Base-by-base conservation (phyloP, 2,113 vertebrate genomes). In the Mesocricetus auratus region DNA sequence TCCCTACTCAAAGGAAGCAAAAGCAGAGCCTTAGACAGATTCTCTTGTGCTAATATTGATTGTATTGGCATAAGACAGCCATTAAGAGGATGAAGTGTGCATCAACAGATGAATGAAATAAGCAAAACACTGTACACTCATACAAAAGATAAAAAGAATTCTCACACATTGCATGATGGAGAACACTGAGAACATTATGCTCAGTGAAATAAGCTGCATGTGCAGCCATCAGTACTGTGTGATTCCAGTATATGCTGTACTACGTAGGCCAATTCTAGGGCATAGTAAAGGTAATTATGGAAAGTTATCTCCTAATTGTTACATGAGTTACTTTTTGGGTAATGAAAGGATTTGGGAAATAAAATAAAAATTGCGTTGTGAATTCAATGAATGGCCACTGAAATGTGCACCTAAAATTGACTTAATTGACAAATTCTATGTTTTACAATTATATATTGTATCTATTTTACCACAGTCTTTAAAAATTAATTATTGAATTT, bases 401-500 rank as follows among this genome's bases (percentile, higher is more conserved):
- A 86, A 81, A 56, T 93, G 8, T 24, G 36, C 22, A 93, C 2
- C 47, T 53, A 39, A 45, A 73, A 75, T 45, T 62, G 19, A 8
- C 31, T 60, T 68, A 42, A 77, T 71, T 45, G 33, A 9, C 39
- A 93, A 78, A 77, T 71, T 90, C 68, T 39, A n/a, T 71, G 29
- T n/a, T n/a, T 22, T 45, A 9, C 7, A 62, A 71, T 62, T 71
- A 86, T n/a, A 31, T 93, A 11, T 71, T 62, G 33, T 42, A 21
- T 50, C 31, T 86, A 78, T 90, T 93, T 86, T 93, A 56, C 60
- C 19, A 77, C 15, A 73, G 1, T 60, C 56, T 79, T 64, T 56
- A 73, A 90, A 83, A 66, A 29, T 73, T 91, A 62, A 86, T 62
- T 62, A 24, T 93, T 24, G 21, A 82, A 88, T 77, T 92, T 92